These are phyloP conservation scores for Urocyon cinereoargenteus DNA, from an alignment of 2,797 vertebrate genomes.

Conservation along the genomic window DNA sequence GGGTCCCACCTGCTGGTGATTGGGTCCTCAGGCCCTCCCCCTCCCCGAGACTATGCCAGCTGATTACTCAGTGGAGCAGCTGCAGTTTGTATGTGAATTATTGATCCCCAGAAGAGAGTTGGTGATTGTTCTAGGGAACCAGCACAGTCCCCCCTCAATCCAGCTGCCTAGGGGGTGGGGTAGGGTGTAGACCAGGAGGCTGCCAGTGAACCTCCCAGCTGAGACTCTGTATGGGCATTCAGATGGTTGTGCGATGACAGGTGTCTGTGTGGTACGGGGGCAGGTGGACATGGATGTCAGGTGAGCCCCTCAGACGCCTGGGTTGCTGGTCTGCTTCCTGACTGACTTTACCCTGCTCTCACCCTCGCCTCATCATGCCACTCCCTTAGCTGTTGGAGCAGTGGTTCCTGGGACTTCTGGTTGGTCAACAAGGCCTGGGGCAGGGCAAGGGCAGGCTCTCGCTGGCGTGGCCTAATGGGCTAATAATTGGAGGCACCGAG, in stretches of 20 bases:
- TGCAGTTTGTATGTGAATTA: constrained; percentile 78
- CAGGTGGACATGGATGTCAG: neutral
- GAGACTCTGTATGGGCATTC: neutral
- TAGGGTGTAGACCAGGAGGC: neutral
- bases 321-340: neutral
- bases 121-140: constrained; percentile 42
- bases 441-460: neutral
- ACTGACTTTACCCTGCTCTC: neutral
- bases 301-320: neutral
- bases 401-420: constrained; percentile 13
- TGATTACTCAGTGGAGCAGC: constrained; percentile 48
- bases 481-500: constrained; percentile 64
- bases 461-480: constrained; percentile 32
- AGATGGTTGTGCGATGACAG: neutral
- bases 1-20: constrained; percentile 4
- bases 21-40: neutral
- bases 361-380: neutral
- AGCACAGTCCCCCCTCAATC: neutral
- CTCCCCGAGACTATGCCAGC: constrained; percentile 31
- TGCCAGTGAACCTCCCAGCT: neutral
- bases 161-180: constrained; percentile 1
- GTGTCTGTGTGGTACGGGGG: neutral
- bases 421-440: constrained; percentile 14
- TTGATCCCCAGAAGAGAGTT: constrained; percentile 57
- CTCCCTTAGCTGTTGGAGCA: neutral